These are phyloP conservation scores for Ashinkailepas kermadecensis DNA, from an alignment of 2,888 invertebrate species.

Conservation along the genomic window DNA sequence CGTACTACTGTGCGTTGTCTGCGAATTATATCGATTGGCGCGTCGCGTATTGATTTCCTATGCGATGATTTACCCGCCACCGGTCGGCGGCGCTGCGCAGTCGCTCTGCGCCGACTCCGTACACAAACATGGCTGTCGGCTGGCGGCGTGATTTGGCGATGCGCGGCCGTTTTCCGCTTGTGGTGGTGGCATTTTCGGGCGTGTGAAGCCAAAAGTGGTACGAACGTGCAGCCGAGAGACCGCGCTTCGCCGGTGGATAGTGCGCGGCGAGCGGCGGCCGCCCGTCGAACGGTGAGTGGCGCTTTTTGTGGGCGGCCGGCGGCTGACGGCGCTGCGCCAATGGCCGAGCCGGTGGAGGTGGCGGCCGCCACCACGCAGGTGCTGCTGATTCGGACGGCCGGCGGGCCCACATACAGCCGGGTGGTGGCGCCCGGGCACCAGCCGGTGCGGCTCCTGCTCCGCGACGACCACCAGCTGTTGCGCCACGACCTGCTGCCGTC, in stretches of 20 bases:
- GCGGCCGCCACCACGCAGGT: conserved; percentile 24
- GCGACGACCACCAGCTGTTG: conserved; percentile 9
- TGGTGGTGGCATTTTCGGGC: neutral
- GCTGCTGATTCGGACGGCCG: conserved; percentile 38
- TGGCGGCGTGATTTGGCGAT: neutral
- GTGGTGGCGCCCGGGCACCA: conserved; percentile 31
- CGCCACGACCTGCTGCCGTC: conserved; percentile 9
- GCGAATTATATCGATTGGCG: conserved; percentile 17
- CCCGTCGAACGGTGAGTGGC: neutral
- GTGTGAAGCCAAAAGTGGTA: neutral
- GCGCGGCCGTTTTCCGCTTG: conserved; percentile 2
- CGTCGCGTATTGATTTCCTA: conserved; percentile 21
- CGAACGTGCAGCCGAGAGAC: neutral
- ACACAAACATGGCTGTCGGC: conserved; percentile 8
- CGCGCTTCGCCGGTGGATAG: neutral
- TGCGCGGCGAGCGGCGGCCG: neutral
- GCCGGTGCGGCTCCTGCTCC: conserved; percentile 26
- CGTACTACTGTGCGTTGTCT: conserved; percentile 4
- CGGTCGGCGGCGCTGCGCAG: neutral
- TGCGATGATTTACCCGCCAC: conserved; percentile 24
- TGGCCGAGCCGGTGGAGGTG: conserved; percentile 23
- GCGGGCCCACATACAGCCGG: conserved; percentile 38
- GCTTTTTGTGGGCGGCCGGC: neutral
- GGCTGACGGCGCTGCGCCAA: conserved; percentile 1
- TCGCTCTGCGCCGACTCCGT: neutral